Evolutionary conservation across 2,888 invertebrate species (phyloP).

Genomic region (Drosophila nr. fundita): DNA sequence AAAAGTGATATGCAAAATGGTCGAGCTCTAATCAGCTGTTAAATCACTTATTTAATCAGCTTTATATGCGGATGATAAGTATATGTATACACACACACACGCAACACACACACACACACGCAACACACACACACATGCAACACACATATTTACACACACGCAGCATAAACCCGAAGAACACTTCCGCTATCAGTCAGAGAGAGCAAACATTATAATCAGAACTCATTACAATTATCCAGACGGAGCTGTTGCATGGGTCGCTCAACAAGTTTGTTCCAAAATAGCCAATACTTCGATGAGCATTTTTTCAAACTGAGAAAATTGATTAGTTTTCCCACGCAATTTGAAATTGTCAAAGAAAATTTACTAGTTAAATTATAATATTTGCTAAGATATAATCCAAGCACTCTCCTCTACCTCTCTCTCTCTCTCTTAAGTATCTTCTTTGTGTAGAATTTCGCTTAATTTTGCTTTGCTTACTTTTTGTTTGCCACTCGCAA

Average conservation of each 20-base stretch:
- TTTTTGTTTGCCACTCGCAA: conserved; percentile 23
- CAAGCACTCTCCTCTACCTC: too few species aligned
- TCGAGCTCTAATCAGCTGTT: conserved; percentile 50
- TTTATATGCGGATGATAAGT: conserved; percentile 28
- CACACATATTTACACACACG: not conserved
- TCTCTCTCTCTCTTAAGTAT: too few species aligned
- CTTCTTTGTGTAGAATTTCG: not conserved
- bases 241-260: conserved; percentile 18
- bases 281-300: not conserved
- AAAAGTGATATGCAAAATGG: conserved; percentile 15
- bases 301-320: not conserved
- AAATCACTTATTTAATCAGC: conserved; percentile 77
- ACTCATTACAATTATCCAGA: conserved; percentile 52
- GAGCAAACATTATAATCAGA: conserved; percentile 57
- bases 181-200: conserved; percentile 60
- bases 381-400: not conserved
- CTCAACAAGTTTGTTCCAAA: conserved; percentile 8
- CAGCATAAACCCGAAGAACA: conserved; percentile 34
- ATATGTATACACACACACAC: not conserved
- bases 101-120: not conserved
- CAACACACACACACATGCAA: not conserved
- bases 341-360: not conserved
- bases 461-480: not conserved
- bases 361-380: not conserved
- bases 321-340: not conserved